phyloP scores from a whole-genome alignment of 1,140 invertebrate species.

The Papilio machaon region DNA sequence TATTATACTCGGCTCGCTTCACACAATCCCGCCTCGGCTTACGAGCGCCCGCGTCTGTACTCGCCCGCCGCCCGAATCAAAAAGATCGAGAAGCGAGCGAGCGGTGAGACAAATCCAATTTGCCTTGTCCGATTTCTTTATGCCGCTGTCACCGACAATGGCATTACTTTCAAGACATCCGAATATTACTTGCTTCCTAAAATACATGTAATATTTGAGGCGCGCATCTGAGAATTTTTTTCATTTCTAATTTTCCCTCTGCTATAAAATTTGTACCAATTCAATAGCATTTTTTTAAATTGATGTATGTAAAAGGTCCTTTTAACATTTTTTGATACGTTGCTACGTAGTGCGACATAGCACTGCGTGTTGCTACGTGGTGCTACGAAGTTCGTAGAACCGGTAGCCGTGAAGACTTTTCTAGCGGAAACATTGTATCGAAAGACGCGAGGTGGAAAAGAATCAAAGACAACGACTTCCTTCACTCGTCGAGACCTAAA shows the following conservation, averaged over 20 bases:
- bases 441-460: background rate
- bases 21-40: conserved; percentile 36
- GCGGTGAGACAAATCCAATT: conserved; percentile 39
- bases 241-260: background rate
- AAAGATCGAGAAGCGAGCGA: conserved; percentile 38
- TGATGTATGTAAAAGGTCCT: background rate
- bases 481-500: background rate
- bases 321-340: background rate
- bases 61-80: conserved; percentile 32
- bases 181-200: conserved; percentile 30
- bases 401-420: background rate
- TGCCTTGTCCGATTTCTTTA: conserved; percentile 40
- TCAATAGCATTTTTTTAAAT: background rate
- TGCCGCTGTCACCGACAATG: conserved; percentile 38
- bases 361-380: background rate
- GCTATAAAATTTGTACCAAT: background rate
- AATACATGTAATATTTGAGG: background rate
- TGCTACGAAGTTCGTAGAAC: conserved; percentile 4
- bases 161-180: conserved; percentile 30
- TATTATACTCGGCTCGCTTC: conserved; percentile 37
- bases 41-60: conserved; percentile 36
- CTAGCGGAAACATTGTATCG: conserved; percentile 21
- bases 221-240: background rate
- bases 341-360: background rate
- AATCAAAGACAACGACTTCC: conserved; percentile 13